Evolutionary conservation across 2,888 invertebrate species (phyloP).

Genomic region (Adelphocoris suturalis): DNA sequence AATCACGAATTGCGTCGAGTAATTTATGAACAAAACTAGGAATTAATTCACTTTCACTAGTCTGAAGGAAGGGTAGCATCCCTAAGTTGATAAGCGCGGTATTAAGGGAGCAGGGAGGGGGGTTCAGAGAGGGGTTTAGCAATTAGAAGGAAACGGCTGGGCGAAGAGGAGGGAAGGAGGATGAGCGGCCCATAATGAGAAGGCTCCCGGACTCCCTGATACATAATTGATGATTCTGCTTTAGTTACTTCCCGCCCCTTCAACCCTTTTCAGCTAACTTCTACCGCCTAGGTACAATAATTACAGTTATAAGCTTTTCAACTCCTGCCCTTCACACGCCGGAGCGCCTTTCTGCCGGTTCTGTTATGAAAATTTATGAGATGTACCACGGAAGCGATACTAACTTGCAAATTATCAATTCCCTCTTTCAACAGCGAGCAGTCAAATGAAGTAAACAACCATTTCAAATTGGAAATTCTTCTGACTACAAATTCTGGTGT

Average conservation of each 20-base stretch:
- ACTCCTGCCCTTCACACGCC: constrained; percentile 55
- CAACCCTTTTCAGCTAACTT: constrained; percentile 12
- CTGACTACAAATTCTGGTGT: too few relatives aligned
- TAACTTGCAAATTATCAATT: too few relatives aligned
- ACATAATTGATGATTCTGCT: constrained; percentile 67
- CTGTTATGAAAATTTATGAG: neutral
- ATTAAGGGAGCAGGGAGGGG: neutral
- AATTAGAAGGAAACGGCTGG: constrained; percentile 7
- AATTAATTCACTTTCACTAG: constrained; percentile 5
- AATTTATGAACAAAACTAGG: constrained; percentile 6
- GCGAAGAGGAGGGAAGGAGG: neutral
- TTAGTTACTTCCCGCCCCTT: constrained; percentile 28
- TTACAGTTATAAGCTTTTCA: constrained; percentile 68
- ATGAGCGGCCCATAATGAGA: constrained; percentile 65
- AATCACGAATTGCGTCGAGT: neutral
- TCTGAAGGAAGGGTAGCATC: constrained; percentile 11
- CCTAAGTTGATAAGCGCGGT: constrained; percentile 32
- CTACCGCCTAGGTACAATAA: constrained; percentile 60
- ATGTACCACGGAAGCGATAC: too few relatives aligned
- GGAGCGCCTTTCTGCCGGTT: neutral
- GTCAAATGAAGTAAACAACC: too few relatives aligned
- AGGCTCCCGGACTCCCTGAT: constrained; percentile 50
- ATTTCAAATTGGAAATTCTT: too few relatives aligned
- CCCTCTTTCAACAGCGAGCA: too few relatives aligned
- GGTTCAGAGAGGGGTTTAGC: constrained; percentile 24